Evolutionary conservation across 2,113 vertebrate species (phyloP).

Genomic region (Regulus satrapa): DNA sequence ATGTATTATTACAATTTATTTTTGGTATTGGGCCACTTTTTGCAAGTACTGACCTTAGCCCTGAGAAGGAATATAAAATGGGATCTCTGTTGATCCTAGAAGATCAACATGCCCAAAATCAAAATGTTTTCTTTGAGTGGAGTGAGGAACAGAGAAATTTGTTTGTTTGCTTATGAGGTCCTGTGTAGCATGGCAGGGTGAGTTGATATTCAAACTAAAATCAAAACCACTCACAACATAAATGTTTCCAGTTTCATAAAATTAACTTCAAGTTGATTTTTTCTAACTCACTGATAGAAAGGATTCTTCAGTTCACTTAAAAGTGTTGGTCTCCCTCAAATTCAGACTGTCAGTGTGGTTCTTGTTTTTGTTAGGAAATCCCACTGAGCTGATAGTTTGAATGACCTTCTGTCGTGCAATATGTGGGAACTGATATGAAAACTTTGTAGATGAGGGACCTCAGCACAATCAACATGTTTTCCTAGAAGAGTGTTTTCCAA

Average conservation of each 20-base stretch:
- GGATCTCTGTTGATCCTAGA: background rate
- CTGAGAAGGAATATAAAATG: background rate
- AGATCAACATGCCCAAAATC: background rate
- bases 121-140: background rate
- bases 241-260: background rate
- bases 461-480: background rate
- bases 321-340: background rate
- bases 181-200: background rate
- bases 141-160: background rate
- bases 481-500: background rate
- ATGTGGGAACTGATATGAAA: background rate
- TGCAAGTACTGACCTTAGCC: background rate
- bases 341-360: background rate
- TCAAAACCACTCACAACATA: background rate
- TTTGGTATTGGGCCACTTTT: constrained; percentile 11
- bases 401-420: background rate
- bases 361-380: background rate
- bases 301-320: background rate
- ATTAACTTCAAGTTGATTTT: background rate
- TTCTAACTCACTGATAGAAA: background rate
- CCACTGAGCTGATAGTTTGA: background rate
- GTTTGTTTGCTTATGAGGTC: background rate
- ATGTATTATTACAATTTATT: background rate
- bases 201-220: background rate
- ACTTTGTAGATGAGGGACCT: background rate